Conservation (phyloP, 2,888 invertebrate species). For the Volucella inflata region DNA sequence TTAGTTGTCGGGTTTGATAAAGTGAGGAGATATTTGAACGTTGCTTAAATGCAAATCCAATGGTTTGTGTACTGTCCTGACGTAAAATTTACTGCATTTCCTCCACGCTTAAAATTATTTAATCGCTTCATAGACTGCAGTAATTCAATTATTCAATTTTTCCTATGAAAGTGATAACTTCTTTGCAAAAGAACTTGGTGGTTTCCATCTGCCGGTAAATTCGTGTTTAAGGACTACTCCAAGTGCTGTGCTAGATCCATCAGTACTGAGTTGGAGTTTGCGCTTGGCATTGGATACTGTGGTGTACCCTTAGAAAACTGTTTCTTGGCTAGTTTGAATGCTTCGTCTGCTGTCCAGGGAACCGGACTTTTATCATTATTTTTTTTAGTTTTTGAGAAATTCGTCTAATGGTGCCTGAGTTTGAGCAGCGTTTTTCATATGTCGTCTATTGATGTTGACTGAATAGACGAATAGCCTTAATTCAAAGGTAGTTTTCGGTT, state of each 20-base stretch:
- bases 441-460: constrained; percentile 32
- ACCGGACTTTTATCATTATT: constrained; percentile 46
- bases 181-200: neutral
- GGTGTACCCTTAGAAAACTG: neutral
- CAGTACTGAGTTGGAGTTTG: too few relatives aligned
- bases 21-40: constrained; percentile 16
- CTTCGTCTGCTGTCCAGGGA: constrained; percentile 9
- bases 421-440: constrained; percentile 36
- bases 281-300: neutral
- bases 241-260: neutral
- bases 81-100: constrained; percentile 27
- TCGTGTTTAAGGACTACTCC: neutral
- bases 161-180: constrained; percentile 10
- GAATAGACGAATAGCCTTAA: constrained; percentile 43
- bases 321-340: constrained; percentile 20
- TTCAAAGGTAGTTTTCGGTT: constrained; percentile 23
- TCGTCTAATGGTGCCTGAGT: neutral
- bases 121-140: constrained; percentile 15
- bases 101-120: constrained; percentile 17
- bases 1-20: constrained; percentile 8
- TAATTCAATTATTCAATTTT: too few relatives aligned
- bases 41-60: neutral
- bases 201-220: constrained; percentile 1
- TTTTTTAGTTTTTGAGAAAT: constrained; percentile 35
- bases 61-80: constrained; percentile 25